Evolutionary conservation across 2,888 invertebrate species (phyloP).

Genomic region (Rotaria macrura): DNA sequence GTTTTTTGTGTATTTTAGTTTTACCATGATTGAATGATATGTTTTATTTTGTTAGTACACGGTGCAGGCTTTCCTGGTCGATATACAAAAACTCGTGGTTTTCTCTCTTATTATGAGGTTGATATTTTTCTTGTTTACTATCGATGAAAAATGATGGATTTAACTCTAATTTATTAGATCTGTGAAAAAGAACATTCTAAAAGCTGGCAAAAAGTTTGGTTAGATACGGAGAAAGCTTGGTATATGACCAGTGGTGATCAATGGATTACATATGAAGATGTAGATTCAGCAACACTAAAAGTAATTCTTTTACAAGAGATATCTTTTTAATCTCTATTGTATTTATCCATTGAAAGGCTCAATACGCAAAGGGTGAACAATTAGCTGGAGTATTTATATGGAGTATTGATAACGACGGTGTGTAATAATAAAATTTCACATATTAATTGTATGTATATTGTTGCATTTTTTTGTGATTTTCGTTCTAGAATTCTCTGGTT

Average conservation of each 20-base stretch:
- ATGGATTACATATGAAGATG: slow-evolving; percentile 26
- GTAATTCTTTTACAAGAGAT: neutral
- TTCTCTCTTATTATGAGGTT: slow-evolving; percentile 29
- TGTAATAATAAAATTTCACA: neutral
- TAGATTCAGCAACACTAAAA: neutral
- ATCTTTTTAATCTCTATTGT: neutral
- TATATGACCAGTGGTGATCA: slow-evolving; percentile 25
- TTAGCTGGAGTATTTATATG: slow-evolving; percentile 2
- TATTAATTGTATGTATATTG: too few species aligned
- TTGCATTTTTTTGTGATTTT: too few species aligned
- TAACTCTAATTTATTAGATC: neutral
- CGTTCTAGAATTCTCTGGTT: slow-evolving; percentile 13
- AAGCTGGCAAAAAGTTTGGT: slow-evolving; percentile 31
- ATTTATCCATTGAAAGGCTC: neutral
- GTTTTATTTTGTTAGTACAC: neutral
- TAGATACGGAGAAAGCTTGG: slow-evolving; percentile 19
- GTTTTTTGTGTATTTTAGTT: too few species aligned
- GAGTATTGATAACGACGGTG: slow-evolving; percentile 17
- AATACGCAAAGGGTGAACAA: neutral
- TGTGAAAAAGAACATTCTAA: slow-evolving; percentile 22
- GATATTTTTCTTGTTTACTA: neutral
- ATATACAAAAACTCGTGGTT: slow-evolving; percentile 30
- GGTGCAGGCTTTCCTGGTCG: slow-evolving; percentile 30
- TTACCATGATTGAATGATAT: neutral
- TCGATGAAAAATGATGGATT: neutral